phyloP scores from a whole-genome alignment of 2,113 vertebrate species.

The Pelusios castaneus region DNA sequence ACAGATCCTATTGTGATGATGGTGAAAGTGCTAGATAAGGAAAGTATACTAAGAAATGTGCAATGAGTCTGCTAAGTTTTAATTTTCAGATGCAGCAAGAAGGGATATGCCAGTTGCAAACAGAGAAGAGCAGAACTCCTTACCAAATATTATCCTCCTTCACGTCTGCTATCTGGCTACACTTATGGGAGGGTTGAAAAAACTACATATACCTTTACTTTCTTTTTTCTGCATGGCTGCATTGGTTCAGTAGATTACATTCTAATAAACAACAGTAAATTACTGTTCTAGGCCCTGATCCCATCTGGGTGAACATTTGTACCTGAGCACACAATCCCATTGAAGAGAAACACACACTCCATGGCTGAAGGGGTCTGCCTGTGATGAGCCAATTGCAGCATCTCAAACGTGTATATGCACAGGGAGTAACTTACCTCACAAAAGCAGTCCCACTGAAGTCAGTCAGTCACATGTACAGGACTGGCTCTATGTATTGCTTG shows the following conservation, averaged over 20 bases:
- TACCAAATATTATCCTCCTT: not conserved
- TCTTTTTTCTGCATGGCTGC: too few relatives aligned
- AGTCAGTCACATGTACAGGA: too few relatives aligned
- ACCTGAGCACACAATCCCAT: too few relatives aligned
- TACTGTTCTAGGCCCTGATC: not conserved
- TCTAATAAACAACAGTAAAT: not conserved
- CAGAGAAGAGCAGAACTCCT: rapidly evolving
- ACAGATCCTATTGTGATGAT: not conserved
- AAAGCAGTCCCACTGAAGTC: not conserved
- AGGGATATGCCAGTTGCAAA: not conserved
- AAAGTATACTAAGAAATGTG: not conserved
- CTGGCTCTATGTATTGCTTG: too few relatives aligned
- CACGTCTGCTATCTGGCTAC: too few relatives aligned
- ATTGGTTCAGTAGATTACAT: too few relatives aligned
- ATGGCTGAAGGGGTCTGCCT: too few relatives aligned
- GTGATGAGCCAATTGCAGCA: not conserved
- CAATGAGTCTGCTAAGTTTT: not conserved
- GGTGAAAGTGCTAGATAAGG: not conserved
- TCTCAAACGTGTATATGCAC: rapidly evolving
- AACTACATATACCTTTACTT: rapidly evolving
- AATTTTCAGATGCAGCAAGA: rapidly evolving
- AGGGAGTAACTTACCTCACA: rapidly evolving
- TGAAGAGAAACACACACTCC: not conserved
- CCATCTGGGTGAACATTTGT: rapidly evolving
- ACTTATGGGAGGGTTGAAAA: not conserved